phyloP scores from a whole-genome alignment of 2,797 vertebrate species.

The Paedocypris micromegethes region DNA sequence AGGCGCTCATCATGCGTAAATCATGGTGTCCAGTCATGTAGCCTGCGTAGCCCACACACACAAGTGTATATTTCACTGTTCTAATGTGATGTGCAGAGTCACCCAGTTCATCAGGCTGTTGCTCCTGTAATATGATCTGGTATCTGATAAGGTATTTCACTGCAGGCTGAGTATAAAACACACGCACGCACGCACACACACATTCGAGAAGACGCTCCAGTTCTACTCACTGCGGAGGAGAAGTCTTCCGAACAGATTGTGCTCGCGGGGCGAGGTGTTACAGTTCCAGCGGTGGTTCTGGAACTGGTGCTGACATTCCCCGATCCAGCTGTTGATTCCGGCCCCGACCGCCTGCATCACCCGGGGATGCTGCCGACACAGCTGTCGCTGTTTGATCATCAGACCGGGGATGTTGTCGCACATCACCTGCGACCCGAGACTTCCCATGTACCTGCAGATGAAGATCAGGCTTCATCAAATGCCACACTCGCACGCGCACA shows the following conservation, averaged over 20 bases:
- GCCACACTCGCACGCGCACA: too few relatives aligned
- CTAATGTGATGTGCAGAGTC: too few relatives aligned
- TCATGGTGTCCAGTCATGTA: background rate
- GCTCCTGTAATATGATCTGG: slow-evolving; percentile 34
- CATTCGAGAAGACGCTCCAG: slow-evolving; percentile 4
- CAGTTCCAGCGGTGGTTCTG: slow-evolving; percentile 93
- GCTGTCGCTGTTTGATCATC: slow-evolving; percentile 88
- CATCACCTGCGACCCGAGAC: slow-evolving; percentile 87
- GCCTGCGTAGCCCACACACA: too few relatives aligned
- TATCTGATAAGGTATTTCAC: slow-evolving; percentile 24
- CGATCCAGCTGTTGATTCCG: slow-evolving; percentile 87
- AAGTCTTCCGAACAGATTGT: slow-evolving; percentile 85
- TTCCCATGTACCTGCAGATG: slow-evolving; percentile 87
- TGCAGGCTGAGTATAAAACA: slow-evolving; percentile 14
- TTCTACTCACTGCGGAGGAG: slow-evolving; percentile 61
- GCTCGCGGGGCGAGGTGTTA: slow-evolving; percentile 80
- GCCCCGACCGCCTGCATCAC: slow-evolving; percentile 86
- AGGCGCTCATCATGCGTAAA: slow-evolving; percentile 9
- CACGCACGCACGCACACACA: slow-evolving; percentile 14
- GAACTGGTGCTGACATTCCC: slow-evolving; percentile 94
- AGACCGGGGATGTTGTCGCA: slow-evolving; percentile 94
- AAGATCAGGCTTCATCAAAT: too few relatives aligned
- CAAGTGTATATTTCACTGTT: background rate
- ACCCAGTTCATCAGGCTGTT: slow-evolving; percentile 39
- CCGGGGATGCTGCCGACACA: slow-evolving; percentile 85